A percentile compares a stretch with the other conserved stretches of the same genome.
Conservation (phyloP, 2,797 vertebrate genomes). For the Gymnoscopelus braueri region DNA sequence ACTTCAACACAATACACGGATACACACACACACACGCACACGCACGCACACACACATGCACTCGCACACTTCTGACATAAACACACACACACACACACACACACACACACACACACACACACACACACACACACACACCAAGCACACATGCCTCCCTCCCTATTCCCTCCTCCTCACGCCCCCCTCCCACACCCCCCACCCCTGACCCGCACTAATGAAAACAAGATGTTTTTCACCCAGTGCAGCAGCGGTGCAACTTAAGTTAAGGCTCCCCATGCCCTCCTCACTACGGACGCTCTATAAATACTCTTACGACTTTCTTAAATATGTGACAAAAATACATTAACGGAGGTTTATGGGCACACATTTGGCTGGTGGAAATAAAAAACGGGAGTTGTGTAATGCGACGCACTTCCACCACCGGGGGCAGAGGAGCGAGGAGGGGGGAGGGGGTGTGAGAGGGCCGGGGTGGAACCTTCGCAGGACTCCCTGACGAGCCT, state of each 20-base stretch:
- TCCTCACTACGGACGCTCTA: slow-evolving; percentile 52
- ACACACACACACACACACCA: slow-evolving; percentile 33
- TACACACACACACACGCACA: slow-evolving; percentile 1
- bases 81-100: slow-evolving; percentile 3
- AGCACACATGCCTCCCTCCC: slow-evolving; percentile 50
- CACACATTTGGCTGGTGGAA: slow-evolving; percentile 46
- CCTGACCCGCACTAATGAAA: slow-evolving; percentile 74
- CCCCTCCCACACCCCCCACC: slow-evolving; percentile 7
- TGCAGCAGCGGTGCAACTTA: slow-evolving; percentile 57
- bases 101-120: background rate
- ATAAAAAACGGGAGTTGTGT: slow-evolving; percentile 30
- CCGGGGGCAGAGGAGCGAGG: slow-evolving; percentile 8
- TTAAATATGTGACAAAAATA: slow-evolving; percentile 79
- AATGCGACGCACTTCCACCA: slow-evolving; percentile 40
- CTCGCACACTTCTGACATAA: background rate
- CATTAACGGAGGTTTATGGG: slow-evolving; percentile 71
- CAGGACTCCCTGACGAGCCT: background rate
- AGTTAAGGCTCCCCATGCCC: slow-evolving; percentile 45
- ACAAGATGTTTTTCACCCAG: slow-evolving; percentile 81
- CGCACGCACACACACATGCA: background rate
- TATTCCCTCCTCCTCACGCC: slow-evolving; percentile 33
- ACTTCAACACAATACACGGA: slow-evolving; percentile 43
- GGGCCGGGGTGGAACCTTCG: background rate
- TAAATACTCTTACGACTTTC: slow-evolving; percentile 75
- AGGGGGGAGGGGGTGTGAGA: background rate